A percentile compares a stretch with the other conserved stretches of the same genome.
These are phyloP conservation scores for Phallusia fumigata DNA, from an alignment of 23 tunicate genomes.

Conservation along the genomic window DNA sequence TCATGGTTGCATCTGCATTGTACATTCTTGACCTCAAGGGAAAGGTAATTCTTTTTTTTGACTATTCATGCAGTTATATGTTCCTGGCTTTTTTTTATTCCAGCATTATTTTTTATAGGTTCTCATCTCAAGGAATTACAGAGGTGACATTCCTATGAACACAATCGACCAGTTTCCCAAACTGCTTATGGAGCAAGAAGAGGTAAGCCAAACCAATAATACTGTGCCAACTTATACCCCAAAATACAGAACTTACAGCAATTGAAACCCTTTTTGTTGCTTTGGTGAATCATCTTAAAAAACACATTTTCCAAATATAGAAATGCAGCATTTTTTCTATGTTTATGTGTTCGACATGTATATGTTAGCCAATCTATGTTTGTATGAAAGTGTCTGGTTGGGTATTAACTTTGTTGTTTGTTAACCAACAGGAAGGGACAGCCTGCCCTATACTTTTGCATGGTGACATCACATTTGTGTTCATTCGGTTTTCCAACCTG, in stretches of 20 bases:
- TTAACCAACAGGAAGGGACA: slow-evolving; percentile 71
- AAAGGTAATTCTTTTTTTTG: slow-evolving; percentile 43
- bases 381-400: no score
- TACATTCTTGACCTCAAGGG: slow-evolving; percentile 93
- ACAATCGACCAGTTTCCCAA: slow-evolving; percentile 92
- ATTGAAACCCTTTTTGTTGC: no score
- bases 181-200: slow-evolving; percentile 89
- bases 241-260: no score
- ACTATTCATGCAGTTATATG: not conserved
- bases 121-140: slow-evolving; percentile 88
- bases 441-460: slow-evolving; percentile 72
- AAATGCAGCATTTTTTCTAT: no score
- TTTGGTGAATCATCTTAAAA: no score
- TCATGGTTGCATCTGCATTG: slow-evolving; percentile 93
- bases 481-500: slow-evolving; percentile 77
- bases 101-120: slow-evolving; percentile 31
- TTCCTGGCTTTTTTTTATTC: not conserved
- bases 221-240: no score
- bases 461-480: slow-evolving; percentile 86
- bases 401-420: no score
- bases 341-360: no score
- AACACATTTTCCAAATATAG: no score
- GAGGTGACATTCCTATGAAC: slow-evolving; percentile 97
- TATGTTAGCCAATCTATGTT: no score
- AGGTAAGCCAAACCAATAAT: slow-evolving; percentile 30